Evolutionary conservation across 53 echinoderm and acorn worm genomes (phyloP).

Genomic region (Echinometra lucunter): DNA sequence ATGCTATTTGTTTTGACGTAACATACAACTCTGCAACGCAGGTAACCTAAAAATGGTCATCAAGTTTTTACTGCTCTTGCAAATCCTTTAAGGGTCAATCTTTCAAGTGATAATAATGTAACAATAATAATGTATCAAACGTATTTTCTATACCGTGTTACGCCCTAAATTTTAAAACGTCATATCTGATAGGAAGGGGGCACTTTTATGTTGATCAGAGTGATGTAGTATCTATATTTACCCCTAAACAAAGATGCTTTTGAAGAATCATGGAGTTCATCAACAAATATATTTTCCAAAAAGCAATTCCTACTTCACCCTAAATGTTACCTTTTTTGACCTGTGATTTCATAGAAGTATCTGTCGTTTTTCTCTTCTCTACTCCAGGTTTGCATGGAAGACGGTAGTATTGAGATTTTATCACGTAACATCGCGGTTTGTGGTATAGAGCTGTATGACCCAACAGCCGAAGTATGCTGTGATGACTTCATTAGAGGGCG

Average conservation of each 20-base stretch:
- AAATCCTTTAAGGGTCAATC: not conserved
- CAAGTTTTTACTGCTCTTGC: not conserved
- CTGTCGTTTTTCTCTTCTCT: not conserved
- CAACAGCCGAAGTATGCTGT: conserved; percentile 80
- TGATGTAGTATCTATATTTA: too few species aligned
- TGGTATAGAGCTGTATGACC: conserved; percentile 71
- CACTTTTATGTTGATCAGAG: too few species aligned
- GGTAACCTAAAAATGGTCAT: conserved; percentile 49
- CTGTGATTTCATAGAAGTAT: not conserved
- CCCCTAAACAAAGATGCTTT: too few species aligned
- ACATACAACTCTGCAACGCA: conserved; percentile 77
- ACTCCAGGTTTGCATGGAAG: conserved; percentile 74
- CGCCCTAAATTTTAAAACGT: not conserved
- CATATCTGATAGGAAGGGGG: not conserved
- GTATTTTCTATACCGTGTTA: too few species aligned
- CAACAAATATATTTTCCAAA: too few species aligned
- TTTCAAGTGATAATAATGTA: not conserved
- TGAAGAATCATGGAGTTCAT: too few species aligned
- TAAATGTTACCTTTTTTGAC: too few species aligned
- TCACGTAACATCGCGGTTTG: conserved; percentile 67
- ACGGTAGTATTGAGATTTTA: conserved; percentile 61
- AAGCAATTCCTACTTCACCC: too few species aligned
- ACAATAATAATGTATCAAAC: too few species aligned
- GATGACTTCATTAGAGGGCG: conserved; percentile 62
- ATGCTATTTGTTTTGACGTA: conserved; percentile 66